Base-by-base conservation (phyloP, 1,140 invertebrate genomes). In the Odontomachus brunneus region DNA sequence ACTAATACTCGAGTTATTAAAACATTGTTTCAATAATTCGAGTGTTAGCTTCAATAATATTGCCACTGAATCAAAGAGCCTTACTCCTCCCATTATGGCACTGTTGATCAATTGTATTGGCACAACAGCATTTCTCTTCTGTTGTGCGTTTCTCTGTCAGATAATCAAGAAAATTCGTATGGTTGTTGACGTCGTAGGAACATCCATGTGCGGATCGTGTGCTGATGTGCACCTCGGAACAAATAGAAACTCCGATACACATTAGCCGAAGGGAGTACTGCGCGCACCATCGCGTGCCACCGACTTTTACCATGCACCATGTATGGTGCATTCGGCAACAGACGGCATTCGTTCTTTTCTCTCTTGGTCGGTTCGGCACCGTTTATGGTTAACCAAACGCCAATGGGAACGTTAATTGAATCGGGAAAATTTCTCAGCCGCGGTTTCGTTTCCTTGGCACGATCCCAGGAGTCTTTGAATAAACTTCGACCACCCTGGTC, bases 191-290 rank as follows among this genome's bases (percentile, higher is more conserved):
- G 38, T 44, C 38, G 38, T 5, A 44, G 9, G 38, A 44, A 51
- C 3, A 55, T 78, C 33, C 15, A 3, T 38, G 19, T 14, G 15
- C 15, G 24, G n/a, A 4, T 17, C 38, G 22, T 63, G 22, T 63
- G 33, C 49, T 51, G 59, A 71, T 22, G 33, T 55, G n/a, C n/a
- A 48, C 22, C 26, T 69, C 0, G 17, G 33, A 69, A 69, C 22
- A 71, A 80, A 80, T 80, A 80, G 75, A 80, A 80, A 80, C 75
- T 80, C 51, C 38, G 51, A 80, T 80, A 78, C 48, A 78, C 12
- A 71, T 80, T 80, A 59, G 14, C 33, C 19, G 60, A 66, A 15
- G 26, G 11, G 33, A 14, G 71, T 57, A 80, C 69, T 48, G 63
- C 44, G 22, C 33, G 75, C 49, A 78, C 33, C 22, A 57, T 71